Percentiles rank a stretch among this genome's conserved stretches.
Evolutionary conservation across 2,797 vertebrate genomes (phyloP).

Genomic region (Lagocephalus sceleratus): DNA sequence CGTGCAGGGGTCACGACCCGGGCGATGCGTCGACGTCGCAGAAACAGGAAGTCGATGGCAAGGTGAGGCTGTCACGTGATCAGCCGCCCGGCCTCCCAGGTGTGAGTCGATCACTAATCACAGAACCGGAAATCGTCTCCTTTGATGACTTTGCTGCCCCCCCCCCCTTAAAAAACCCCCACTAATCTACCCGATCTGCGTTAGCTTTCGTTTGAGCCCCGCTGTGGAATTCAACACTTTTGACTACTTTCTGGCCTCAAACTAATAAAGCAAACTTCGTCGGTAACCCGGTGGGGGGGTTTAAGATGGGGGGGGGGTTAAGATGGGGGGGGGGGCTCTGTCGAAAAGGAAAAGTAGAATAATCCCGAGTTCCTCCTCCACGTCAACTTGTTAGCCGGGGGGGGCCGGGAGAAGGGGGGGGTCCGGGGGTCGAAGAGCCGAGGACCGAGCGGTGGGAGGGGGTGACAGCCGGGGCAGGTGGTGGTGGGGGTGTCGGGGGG

Average conservation of each 20-base stretch:
- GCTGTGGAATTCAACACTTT: conserved; percentile 60
- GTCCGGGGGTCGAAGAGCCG: no score
- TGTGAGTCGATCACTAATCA: no score
- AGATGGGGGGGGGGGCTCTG: background rate
- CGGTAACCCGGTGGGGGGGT: conserved; percentile 20
- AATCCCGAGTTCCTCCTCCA: conserved; percentile 56
- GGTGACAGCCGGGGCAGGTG: conserved; percentile 44
- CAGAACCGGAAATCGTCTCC: no score
- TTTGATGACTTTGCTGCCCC: no score
- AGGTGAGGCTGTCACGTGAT: no score
- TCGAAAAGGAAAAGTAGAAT: conserved; percentile 20
- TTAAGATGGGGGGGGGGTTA: conserved; percentile 1
- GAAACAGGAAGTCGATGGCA: no score
- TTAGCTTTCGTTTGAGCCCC: conserved; percentile 78
- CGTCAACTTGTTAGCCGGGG: conserved; percentile 62
- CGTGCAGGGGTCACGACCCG: no score
- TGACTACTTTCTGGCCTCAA: conserved; percentile 63
- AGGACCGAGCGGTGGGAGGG: no score
- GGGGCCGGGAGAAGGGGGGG: conserved; percentile 18
- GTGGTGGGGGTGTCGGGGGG: conserved; percentile 15
- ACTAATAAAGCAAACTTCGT: conserved; percentile 70
- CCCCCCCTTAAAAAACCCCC: no score
- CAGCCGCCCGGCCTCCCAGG: no score
- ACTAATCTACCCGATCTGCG: no score
- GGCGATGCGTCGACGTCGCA: no score